Conservation (phyloP, 2,113 vertebrate genomes). For the Sterna hirundo region DNA sequence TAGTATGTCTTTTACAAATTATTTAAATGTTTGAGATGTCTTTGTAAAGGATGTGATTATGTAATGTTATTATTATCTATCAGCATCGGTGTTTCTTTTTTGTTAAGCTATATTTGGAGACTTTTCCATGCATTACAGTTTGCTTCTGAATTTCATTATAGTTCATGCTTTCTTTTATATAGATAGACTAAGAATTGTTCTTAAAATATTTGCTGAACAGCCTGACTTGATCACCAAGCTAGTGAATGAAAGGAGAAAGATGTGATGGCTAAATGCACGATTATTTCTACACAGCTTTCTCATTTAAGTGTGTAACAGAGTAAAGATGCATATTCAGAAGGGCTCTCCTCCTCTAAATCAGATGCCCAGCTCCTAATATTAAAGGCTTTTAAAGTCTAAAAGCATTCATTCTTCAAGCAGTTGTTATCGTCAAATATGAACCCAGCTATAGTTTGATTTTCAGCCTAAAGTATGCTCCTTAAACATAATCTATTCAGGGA, state of each 20-base stretch:
- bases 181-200: not conserved
- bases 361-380: not conserved
- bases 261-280: not conserved
- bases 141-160: not conserved
- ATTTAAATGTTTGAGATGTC: not conserved
- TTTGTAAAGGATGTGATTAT: not conserved
- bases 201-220: not conserved
- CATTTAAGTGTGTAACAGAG: not conserved
- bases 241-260: not conserved
- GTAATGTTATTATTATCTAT: not conserved
- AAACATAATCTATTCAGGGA: not conserved
- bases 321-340: not conserved
- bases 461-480: not conserved
- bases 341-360: not conserved
- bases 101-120: not conserved
- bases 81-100: not conserved
- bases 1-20: not conserved
- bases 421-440: not conserved
- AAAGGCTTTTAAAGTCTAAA: not conserved
- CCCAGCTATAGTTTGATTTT: not conserved
- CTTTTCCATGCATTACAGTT: not conserved
- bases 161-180: not conserved
- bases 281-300: not conserved
- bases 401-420: not conserved
- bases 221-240: not conserved